Evolutionary conservation across 1,140 invertebrate species (phyloP).

Genomic region (Pachyrhynchus sulphureomaculatus): DNA sequence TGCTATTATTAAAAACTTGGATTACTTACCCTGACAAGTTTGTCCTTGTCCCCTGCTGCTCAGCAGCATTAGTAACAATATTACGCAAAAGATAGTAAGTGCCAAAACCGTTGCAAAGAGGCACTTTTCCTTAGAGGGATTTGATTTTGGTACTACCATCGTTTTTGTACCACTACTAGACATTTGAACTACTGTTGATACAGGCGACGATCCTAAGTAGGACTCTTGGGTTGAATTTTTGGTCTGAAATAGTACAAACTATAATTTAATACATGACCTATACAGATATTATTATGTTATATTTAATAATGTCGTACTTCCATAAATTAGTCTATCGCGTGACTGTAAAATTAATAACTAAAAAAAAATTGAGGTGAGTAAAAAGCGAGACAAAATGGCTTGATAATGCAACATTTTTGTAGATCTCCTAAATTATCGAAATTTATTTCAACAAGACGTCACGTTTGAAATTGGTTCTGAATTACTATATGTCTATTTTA

Average conservation of each 20-base stretch:
- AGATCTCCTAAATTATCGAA: too few species aligned
- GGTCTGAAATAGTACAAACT: background rate
- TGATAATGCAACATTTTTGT: too few species aligned
- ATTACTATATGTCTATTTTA: too few species aligned
- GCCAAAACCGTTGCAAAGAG: slow-evolving; percentile 39
- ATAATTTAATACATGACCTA: background rate
- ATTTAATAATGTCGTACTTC: too few species aligned
- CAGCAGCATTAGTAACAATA: slow-evolving; percentile 39
- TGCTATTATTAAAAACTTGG: too few species aligned
- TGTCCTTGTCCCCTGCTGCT: slow-evolving; percentile 23
- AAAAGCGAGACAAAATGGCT: too few species aligned
- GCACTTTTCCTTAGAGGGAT: slow-evolving; percentile 40
- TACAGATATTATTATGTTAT: too few species aligned
- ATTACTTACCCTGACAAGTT: slow-evolving; percentile 32
- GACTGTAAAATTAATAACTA: too few species aligned
- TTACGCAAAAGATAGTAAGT: slow-evolving; percentile 35
- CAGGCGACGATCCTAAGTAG: slow-evolving; percentile 24
- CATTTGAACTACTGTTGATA: slow-evolving; percentile 42
- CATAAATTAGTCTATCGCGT: too few species aligned
- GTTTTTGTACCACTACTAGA: slow-evolving; percentile 40
- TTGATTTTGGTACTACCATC: slow-evolving; percentile 35
- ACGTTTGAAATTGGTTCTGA: too few species aligned
- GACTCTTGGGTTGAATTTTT: slow-evolving; percentile 30
- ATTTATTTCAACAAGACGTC: too few species aligned
- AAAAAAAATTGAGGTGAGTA: too few species aligned